Conservation (phyloP, 1,140 invertebrate genomes). For the Drosophila baimaii region DNA sequence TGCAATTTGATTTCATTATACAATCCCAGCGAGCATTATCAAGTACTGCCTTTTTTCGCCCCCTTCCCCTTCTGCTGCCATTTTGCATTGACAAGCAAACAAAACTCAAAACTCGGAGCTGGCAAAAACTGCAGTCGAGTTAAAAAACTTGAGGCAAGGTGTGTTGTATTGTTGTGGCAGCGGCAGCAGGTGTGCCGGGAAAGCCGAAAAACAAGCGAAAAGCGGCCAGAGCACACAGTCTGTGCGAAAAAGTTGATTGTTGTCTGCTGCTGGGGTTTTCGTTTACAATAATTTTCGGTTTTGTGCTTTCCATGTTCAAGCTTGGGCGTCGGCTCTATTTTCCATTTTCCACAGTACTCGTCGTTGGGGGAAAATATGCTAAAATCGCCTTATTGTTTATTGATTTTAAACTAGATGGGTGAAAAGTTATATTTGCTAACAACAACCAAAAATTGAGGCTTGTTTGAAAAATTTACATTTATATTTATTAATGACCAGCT, state of each 20-base stretch:
- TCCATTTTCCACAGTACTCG: too few species aligned
- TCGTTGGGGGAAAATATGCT: conserved; percentile 57
- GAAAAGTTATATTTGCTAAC: conserved; percentile 32
- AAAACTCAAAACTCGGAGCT: conserved; percentile 50
- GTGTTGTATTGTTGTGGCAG: conserved; percentile 64
- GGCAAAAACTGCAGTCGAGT: conserved; percentile 46
- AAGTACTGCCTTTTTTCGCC: conserved; percentile 36
- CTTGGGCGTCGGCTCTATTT: too few species aligned
- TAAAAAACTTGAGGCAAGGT: conserved; percentile 63
- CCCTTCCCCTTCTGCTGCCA: conserved; percentile 39
- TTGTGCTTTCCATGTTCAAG: conserved; percentile 24
- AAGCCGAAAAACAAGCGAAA: conserved; percentile 51
- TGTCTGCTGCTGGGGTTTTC: conserved; percentile 41
- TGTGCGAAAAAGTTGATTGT: conserved; percentile 71
- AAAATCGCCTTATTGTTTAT: conserved; percentile 49
- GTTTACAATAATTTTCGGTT: conserved; percentile 61
- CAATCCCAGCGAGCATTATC: conserved; percentile 58
- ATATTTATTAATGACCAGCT: conserved; percentile 30
- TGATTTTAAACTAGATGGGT: conserved; percentile 57
- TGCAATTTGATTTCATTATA: conserved; percentile 72
- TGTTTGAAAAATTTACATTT: conserved; percentile 13
- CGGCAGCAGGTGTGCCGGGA: conserved; percentile 61
- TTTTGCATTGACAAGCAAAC: conserved; percentile 74
- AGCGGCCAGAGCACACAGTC: conserved; percentile 47
- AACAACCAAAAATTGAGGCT: conserved; percentile 13